These are phyloP conservation scores for Itoplectis maculator DNA, from an alignment of 2,888 invertebrate genomes.

Conservation along the genomic window DNA sequence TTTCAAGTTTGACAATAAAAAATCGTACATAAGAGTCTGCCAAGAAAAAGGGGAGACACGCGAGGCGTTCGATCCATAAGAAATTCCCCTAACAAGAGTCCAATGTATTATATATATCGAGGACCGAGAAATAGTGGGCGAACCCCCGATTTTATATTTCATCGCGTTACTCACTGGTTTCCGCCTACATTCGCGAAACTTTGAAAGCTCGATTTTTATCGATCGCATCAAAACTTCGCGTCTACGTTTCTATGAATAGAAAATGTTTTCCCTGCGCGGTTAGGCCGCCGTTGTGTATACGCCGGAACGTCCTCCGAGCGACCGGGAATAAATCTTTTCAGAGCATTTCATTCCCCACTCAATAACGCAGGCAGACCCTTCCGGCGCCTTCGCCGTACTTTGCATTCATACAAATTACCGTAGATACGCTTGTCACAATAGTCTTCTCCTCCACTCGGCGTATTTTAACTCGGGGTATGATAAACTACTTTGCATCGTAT, in stretches of 20 bases:
- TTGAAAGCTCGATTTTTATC: slow-evolving; percentile 24
- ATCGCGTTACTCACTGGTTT: neutral
- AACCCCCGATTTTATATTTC: neutral
- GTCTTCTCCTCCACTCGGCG: neutral
- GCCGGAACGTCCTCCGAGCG: neutral
- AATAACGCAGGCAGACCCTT: neutral
- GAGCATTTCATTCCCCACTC: slow-evolving; percentile 11
- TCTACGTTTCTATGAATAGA: neutral
- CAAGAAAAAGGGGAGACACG: neutral
- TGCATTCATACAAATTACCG: slow-evolving; percentile 7
- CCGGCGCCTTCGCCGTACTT: neutral
- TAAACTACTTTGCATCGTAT: slow-evolving; percentile 7
- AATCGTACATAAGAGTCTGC: too few species aligned
- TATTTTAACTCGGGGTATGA: slow-evolving; percentile 4
- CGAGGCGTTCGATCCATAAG: neutral
- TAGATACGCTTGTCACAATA: slow-evolving; percentile 1
- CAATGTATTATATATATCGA: neutral
- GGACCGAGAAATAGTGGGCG: neutral
- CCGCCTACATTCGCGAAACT: slow-evolving; percentile 17
- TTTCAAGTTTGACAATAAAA: too few species aligned
- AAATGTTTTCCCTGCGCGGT: neutral
- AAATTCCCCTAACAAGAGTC: neutral
- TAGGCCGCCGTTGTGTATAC: neutral
- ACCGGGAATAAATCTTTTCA: slow-evolving; percentile 3
- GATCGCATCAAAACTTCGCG: slow-evolving; percentile 14